A percentile compares a stretch with the other conserved stretches of the same genome.
phyloP scores from a whole-genome alignment of 2,797 vertebrate species.

The Melanogrammus aeglefinus region DNA sequence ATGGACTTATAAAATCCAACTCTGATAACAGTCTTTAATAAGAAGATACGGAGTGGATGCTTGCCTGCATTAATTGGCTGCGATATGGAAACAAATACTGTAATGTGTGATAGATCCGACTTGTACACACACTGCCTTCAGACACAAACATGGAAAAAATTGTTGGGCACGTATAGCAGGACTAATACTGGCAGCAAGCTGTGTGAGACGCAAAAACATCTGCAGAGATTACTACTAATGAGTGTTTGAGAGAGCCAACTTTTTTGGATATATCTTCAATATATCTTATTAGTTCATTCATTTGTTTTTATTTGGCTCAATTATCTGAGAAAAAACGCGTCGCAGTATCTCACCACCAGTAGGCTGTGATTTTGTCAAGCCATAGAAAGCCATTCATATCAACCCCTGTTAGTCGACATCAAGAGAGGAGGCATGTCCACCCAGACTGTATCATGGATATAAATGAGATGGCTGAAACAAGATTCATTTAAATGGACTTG shows the following conservation, averaged over 20 bases:
- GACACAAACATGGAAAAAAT: too few species aligned
- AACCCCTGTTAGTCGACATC: background rate
- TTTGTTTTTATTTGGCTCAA: background rate
- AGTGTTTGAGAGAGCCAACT: background rate
- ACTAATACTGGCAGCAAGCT: too few species aligned
- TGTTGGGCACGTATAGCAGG: too few species aligned
- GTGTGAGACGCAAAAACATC: background rate
- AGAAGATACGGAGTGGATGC: background rate
- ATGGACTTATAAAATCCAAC: background rate
- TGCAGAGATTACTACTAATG: background rate
- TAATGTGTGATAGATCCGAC: background rate
- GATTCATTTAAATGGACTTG: background rate
- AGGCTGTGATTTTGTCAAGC: background rate
- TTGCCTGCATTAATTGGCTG: too few species aligned
- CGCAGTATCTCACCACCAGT: background rate
- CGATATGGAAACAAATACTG: too few species aligned
- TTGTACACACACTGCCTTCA: too few species aligned
- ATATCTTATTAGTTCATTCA: background rate
- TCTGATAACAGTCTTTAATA: background rate
- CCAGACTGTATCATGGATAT: background rate
- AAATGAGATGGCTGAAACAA: background rate
- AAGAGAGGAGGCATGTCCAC: background rate
- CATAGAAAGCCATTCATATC: background rate
- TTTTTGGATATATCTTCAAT: background rate
- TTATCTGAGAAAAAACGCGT: background rate